phyloP scores from a whole-genome alignment of 1,140 invertebrate genomes.

The Listronotus oregonensis region DNA sequence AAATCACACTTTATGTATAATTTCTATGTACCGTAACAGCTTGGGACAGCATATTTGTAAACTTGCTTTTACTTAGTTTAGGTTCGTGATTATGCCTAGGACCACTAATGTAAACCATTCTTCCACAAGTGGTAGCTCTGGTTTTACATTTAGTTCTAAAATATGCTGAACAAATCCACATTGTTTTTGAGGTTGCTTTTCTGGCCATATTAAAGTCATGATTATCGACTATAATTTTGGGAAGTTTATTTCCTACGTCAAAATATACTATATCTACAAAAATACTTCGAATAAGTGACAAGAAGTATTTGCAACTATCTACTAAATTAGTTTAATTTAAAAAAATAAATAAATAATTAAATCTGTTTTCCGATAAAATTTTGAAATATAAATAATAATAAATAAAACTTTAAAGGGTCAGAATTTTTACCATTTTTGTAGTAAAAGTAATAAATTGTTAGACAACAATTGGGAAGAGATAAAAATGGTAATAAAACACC shows the following conservation, averaged over 20 bases:
- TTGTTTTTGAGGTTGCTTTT: slow-evolving; percentile 34
- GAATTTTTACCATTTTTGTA: too few relatives aligned
- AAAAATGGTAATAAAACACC: too few relatives aligned
- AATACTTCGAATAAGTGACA: neutral
- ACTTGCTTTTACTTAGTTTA: slow-evolving; percentile 25
- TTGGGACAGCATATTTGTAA: slow-evolving; percentile 39
- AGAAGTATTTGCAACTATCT: too few relatives aligned
- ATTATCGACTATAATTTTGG: slow-evolving; percentile 40
- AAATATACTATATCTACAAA: slow-evolving; percentile 39
- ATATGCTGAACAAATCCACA: slow-evolving; percentile 44
- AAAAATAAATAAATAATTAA: too few relatives aligned
- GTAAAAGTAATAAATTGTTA: too few relatives aligned
- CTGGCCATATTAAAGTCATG: slow-evolving; percentile 40
- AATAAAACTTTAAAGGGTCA: too few relatives aligned
- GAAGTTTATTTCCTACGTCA: slow-evolving; percentile 39
- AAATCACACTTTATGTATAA: slow-evolving; percentile 18
- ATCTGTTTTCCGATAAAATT: too few relatives aligned
- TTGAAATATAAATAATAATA: too few relatives aligned
- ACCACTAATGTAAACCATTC: slow-evolving; percentile 32
- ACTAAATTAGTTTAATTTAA: too few relatives aligned
- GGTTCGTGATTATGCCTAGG: slow-evolving; percentile 41
- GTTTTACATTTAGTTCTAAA: slow-evolving; percentile 43
- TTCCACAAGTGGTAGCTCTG: slow-evolving; percentile 37
- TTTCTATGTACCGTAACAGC: slow-evolving; percentile 37
- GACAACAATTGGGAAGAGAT: too few relatives aligned